These are phyloP conservation scores for Notothenia rossii DNA, from an alignment of 2,113 vertebrate species.

Conservation along the genomic window DNA sequence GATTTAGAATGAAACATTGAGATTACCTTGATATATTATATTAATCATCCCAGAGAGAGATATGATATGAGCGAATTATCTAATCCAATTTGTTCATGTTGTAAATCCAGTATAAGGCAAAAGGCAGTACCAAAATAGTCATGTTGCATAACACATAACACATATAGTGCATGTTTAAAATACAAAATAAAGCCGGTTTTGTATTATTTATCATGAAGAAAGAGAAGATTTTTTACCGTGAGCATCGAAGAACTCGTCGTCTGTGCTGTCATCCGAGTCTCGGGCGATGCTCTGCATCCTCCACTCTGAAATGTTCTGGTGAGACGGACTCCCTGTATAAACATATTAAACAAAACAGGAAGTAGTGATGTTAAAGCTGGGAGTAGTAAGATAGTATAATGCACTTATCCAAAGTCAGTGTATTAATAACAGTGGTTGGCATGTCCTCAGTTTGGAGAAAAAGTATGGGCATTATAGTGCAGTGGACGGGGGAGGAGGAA, in stretches of 20 bases:
- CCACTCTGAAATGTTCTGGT: constrained; percentile 95
- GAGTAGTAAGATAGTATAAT: neutral
- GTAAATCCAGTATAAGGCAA: neutral
- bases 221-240: constrained; percentile 83
- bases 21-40: neutral
- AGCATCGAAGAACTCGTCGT: constrained; percentile 97
- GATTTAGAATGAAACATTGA: neutral
- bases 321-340: constrained; percentile 90
- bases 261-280: constrained; percentile 95
- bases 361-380: neutral
- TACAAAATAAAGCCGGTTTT: neutral
- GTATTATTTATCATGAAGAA: neutral
- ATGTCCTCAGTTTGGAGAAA: too few species aligned
- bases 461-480: too few species aligned
- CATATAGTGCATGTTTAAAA: neutral
- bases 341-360: constrained; percentile 27
- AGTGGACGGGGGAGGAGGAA: too few species aligned
- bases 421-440: neutral
- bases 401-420: neutral
- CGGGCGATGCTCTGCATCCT: constrained; percentile 98
- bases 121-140: neutral
- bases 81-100: neutral
- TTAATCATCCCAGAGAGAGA: neutral
- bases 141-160: neutral
- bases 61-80: neutral